These are phyloP conservation scores for Xestia sexstrigata DNA, from an alignment of 2,888 invertebrate genomes.

Conservation along the genomic window DNA sequence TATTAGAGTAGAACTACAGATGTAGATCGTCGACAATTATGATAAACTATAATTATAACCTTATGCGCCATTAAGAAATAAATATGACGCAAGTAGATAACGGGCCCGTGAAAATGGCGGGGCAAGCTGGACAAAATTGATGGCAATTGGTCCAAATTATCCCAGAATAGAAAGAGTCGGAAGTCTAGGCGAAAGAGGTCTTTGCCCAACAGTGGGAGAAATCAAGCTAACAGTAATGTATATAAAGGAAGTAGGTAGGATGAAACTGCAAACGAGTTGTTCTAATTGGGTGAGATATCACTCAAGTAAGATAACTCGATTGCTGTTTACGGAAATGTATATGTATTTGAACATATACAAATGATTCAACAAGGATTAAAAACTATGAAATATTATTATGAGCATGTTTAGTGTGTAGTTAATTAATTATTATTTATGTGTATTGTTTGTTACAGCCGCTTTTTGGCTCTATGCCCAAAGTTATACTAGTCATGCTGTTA, in stretches of 20 bases:
- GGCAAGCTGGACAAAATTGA: background rate
- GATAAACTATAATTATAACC: background rate
- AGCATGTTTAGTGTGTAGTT: constrained; percentile 4
- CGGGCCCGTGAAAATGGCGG: background rate
- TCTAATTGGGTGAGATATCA: no score
- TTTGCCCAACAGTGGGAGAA: background rate
- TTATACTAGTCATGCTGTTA: background rate
- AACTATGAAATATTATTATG: constrained; percentile 1
- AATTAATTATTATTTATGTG: constrained; percentile 43
- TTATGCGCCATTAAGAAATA: background rate
- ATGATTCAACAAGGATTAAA: background rate
- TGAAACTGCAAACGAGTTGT: no score
- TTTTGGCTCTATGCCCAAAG: constrained; percentile 42
- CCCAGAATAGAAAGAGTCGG: background rate
- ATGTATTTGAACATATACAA: background rate
- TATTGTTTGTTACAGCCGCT: constrained; percentile 29
- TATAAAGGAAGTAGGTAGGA: background rate
- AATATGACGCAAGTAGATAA: background rate
- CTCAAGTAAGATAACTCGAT: background rate
- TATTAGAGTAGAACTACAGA: background rate
- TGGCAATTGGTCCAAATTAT: background rate
- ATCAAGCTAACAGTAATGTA: background rate
- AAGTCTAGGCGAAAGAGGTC: background rate
- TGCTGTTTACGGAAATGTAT: background rate
- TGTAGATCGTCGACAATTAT: background rate